Evolutionary conservation across 1,140 invertebrate genomes (phyloP).

Genomic region (Drosophila nannoptera): DNA sequence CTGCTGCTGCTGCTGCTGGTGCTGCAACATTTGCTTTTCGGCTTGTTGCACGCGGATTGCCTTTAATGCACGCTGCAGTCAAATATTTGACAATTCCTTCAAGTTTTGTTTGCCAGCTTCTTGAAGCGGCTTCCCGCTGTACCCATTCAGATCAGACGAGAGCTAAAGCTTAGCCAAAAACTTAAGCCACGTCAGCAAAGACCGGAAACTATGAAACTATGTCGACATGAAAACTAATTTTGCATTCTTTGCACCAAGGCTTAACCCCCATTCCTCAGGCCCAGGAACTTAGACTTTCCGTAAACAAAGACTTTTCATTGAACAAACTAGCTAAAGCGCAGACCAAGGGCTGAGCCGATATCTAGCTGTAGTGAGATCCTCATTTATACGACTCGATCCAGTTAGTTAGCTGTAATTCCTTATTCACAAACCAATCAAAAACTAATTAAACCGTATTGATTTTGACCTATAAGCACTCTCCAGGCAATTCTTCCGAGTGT

Average conservation of each 20-base stretch:
- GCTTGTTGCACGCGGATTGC: constrained; percentile 33
- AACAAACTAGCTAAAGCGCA: no score
- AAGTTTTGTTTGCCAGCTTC: neutral
- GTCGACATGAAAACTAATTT: neutral
- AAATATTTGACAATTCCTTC: constrained; percentile 14
- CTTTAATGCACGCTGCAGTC: constrained; percentile 12
- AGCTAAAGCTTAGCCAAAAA: neutral
- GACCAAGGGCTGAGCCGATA: no score
- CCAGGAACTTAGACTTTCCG: no score
- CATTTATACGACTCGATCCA: no score
- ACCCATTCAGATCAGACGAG: neutral
- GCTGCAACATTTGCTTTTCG: constrained; percentile 45
- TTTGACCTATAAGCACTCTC: neutral
- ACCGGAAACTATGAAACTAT: neutral
- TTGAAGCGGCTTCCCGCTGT: neutral
- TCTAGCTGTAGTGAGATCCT: no score
- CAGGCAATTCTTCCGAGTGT: neutral
- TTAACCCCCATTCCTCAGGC: no score
- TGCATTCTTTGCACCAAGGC: no score
- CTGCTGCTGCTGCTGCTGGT: no score
- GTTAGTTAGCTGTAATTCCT: no score
- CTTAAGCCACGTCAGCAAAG: neutral
- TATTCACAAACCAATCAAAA: constrained; percentile 4
- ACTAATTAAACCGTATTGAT: constrained; percentile 1
- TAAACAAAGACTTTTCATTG: no score